These are phyloP conservation scores for Mythimna pallens DNA, from an alignment of 2,888 invertebrate species.

Conservation along the genomic window DNA sequence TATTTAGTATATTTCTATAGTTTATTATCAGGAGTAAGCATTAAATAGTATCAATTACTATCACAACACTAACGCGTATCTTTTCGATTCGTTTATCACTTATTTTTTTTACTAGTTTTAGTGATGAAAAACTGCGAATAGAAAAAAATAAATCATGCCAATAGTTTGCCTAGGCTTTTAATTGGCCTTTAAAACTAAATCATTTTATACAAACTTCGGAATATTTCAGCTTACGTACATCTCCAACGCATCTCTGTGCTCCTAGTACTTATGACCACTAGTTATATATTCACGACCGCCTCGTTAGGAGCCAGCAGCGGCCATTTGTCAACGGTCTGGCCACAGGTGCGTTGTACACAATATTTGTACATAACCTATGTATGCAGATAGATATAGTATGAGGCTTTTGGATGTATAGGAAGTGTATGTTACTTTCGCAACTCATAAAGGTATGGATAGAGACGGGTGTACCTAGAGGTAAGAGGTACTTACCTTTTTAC, in stretches of 20 bases:
- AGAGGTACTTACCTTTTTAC: too few species aligned
- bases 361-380: not conserved
- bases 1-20: too few species aligned
- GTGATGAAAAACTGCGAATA: too few species aligned
- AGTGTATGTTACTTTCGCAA: not conserved
- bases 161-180: too few species aligned
- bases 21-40: too few species aligned
- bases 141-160: too few species aligned
- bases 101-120: too few species aligned
- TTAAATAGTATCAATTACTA: too few species aligned
- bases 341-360: slow-evolving; percentile 50
- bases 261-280: slow-evolving; percentile 38
- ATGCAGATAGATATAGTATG: not conserved
- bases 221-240: slow-evolving; percentile 2
- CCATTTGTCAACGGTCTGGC: slow-evolving; percentile 51
- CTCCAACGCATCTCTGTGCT: slow-evolving; percentile 11
- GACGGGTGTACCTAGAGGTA: too few species aligned
- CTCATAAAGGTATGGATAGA: not conserved
- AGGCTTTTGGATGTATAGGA: not conserved
- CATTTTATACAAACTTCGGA: not conserved
- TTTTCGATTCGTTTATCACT: too few species aligned
- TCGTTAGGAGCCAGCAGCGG: slow-evolving; percentile 54
- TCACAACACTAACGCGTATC: too few species aligned
- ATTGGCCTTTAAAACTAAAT: too few species aligned
- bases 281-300: slow-evolving; percentile 54